Base-by-base conservation (phyloP, 2,888 invertebrate genomes). In the Atethmia centrago region DNA sequence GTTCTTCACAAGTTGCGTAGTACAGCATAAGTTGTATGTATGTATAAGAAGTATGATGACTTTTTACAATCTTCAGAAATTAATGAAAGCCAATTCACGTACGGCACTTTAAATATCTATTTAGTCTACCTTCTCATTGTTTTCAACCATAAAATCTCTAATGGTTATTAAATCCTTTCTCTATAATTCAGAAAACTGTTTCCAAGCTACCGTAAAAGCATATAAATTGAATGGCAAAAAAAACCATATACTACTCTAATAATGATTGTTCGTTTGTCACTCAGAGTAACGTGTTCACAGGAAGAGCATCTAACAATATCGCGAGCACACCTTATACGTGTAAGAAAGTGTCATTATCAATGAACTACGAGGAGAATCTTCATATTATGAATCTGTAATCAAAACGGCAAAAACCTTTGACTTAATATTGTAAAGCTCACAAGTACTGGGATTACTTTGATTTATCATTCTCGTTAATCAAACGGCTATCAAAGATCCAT, bases 381-480 rank as follows among this genome's bases (percentile, higher is more conserved):
- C 73, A 69, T 74, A 77, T 72, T 86, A 88, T 88, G 81, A 90
- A 88, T 88, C 87, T 88, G 84, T 89, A 90, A 92, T 92, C 85
- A 90, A 89, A 90, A 88, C 80, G 74, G 88, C 89, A 92, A 92
- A 93, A 93, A 92, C 85, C 69, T 77, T 77, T 7, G 1, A 81
- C 82, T 87, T 19, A 55, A 56, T 63, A 56, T 59, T 64, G 25
- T 40, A 70, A 51, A 71, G 53, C 62, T 53, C 82, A 83, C 79
- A 84, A 87, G 85, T 74, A 68, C 49, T 36, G 19, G 49, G 14
- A 63, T 16, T 82, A 65, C 80, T 91, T 90, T 92, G 90, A 92
- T 92, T 93, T 91, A 94, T 94, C 92, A 92, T 92, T 89, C 88
- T 89, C 85, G 89, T 91, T 92, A 91, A 92, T 93, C 93, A 91